Base-by-base conservation (phyloP, 1,140 invertebrate species). In the Drosophila bocqueti region DNA sequence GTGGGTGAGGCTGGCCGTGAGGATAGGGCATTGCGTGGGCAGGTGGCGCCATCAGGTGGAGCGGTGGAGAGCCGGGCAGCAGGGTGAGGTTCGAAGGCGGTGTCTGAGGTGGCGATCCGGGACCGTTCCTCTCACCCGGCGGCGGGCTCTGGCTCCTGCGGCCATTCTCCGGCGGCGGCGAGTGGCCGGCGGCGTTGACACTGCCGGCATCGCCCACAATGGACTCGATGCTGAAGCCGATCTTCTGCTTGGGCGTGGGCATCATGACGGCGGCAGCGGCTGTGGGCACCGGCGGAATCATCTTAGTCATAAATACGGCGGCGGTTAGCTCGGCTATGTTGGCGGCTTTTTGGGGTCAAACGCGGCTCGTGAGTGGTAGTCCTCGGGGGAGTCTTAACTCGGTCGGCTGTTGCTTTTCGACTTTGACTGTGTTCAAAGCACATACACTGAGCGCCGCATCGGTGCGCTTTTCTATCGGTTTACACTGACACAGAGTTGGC, bases 201-300 rank as follows among this genome's bases (percentile, higher is more conserved):
- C 58, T 57, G 24, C 50, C 57, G 63, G 69, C 81, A 71, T 92
- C 93, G 81, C 98, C 97, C 55, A 99, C 98, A 82, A 98, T 98
- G 81, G 97, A 98, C 93, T 98, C 98, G 93, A 99, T 98, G 91
- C 97, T 98, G 93, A 98, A 98, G 92, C 97, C 97, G 92, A 98
- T 97, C 94, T 98, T 98, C 66, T 97, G 97, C 95, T 98, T 98
- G 77, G 97, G 96, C 92, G 97, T 97, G 94, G 97, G 97, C 97
- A 98, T 97, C 94, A 94, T 96, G 81, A 91, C 92, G 91, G 92
- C 92, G 80, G 67, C 67, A 55, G 93, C 91, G 79, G 93, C 91
- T 80, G 93, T 93, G 82, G 93, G 93, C 82, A 93, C 92, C 91
- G 93, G 91, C 83, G 92, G 92, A 92, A 93, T 93, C 92, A 93